A percentile compares a stretch with the other conserved stretches of the same genome.
These are phyloP conservation scores for Saguinus midas DNA, from an alignment of 2,113 vertebrate species.

Conservation along the genomic window DNA sequence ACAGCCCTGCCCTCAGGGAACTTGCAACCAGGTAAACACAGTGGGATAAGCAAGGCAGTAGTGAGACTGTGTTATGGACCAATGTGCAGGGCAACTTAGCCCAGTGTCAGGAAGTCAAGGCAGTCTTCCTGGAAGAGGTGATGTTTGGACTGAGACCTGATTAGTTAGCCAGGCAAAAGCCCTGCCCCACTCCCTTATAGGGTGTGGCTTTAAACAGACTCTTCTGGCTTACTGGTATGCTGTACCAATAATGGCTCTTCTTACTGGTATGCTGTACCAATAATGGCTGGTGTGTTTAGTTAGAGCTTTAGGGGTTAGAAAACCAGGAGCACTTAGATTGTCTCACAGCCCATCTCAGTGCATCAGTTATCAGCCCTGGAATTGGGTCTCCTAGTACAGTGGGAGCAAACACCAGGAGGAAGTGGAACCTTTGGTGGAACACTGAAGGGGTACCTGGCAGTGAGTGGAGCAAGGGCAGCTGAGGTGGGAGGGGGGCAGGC, in stretches of 20 bases:
- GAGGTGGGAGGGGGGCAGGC: not conserved
- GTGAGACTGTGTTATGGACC: not conserved
- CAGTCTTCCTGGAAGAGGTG: not conserved
- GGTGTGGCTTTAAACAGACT: not conserved
- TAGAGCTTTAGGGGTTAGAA: not conserved
- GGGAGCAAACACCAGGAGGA: not conserved
- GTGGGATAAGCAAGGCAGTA: not conserved
- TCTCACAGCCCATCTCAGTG: too few relatives aligned
- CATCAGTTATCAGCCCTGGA: not conserved
- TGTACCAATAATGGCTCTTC: too few relatives aligned
- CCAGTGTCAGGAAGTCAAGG: not conserved
- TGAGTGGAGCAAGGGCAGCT: not conserved
- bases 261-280: not conserved
- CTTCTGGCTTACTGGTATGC: not conserved
- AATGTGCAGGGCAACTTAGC: not conserved
- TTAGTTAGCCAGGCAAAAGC: not conserved
- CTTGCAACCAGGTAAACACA: not conserved
- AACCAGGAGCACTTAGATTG: accelerated
- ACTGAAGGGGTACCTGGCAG: too few relatives aligned
- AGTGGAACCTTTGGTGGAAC: not conserved
- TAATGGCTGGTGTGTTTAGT: not conserved
- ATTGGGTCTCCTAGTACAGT: not conserved
- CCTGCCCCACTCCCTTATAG: not conserved
- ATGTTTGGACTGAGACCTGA: not conserved
- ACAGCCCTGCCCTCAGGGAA: not conserved